phyloP scores from a whole-genome alignment of 1,140 invertebrate genomes.

The Saxidomus purpurata region DNA sequence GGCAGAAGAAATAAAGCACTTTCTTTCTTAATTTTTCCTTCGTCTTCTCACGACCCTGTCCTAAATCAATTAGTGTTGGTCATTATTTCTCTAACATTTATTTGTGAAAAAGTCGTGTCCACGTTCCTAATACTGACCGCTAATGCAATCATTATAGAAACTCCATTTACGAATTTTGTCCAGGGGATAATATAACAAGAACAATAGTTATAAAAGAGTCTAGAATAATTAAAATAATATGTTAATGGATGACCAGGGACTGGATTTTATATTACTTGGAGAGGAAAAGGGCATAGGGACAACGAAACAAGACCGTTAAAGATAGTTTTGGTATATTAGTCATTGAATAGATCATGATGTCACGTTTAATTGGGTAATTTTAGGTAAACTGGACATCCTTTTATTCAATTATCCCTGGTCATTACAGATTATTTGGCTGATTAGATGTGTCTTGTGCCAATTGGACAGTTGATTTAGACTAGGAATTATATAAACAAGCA shows the following conservation, averaged over 20 bases:
- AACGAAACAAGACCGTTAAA: constrained; percentile 31
- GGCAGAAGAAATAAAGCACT: no score
- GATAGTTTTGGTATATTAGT: constrained; percentile 43
- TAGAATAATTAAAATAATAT: constrained; percentile 70
- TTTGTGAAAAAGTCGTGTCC: constrained; percentile 55
- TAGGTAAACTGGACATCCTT: constrained; percentile 53
- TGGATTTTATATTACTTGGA: background rate
- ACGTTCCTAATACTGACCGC: constrained; percentile 38
- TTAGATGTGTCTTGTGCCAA: constrained; percentile 27
- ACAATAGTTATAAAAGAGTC: constrained; percentile 65
- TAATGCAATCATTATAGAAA: constrained; percentile 60
- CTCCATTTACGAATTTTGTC: constrained; percentile 56
- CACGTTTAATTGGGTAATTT: constrained; percentile 46
- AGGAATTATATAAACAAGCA: background rate
- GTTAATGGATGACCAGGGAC: constrained; percentile 64
- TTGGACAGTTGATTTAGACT: constrained; percentile 19
- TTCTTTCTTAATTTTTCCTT: no score
- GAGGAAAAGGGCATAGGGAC: constrained; percentile 14
- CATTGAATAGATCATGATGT: constrained; percentile 50
- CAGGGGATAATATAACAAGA: constrained; percentile 48
- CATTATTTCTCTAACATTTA: constrained; percentile 25
- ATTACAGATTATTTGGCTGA: constrained; percentile 18
- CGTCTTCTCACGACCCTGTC: constrained; percentile 1
- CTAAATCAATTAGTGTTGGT: constrained; percentile 60
- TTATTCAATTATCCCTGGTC: constrained; percentile 51